Conservation (phyloP, 2,797 vertebrate species). For the Sebastes minor region DNA sequence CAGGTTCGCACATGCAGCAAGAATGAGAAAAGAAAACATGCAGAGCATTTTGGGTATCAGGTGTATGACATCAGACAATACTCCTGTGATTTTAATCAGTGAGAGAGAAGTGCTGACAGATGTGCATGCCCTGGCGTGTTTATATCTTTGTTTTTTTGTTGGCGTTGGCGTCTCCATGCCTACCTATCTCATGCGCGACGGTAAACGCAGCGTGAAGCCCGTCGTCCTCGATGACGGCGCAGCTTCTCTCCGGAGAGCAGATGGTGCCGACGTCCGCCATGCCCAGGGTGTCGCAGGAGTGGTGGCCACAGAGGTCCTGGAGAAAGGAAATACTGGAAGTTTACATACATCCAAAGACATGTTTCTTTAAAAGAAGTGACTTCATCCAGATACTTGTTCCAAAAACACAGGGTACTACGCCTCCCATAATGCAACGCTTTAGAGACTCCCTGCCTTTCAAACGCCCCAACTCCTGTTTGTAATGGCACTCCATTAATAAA, state of each 20-base stretch:
- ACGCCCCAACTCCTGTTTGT: too few species aligned
- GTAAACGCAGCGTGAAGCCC: constrained; percentile 98
- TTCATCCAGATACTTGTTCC: background rate
- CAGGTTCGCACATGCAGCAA: constrained; percentile 9
- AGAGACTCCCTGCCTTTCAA: background rate
- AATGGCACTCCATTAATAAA: background rate
- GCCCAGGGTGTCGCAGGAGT: constrained; percentile 98
- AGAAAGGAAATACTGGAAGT: constrained; percentile 49
- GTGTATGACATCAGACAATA: constrained; percentile 1
- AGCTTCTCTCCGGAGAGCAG: constrained; percentile 98
- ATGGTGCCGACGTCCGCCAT: constrained; percentile 99
- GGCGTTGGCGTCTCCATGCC: constrained; percentile 24
- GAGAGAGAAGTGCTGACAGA: constrained; percentile 20
- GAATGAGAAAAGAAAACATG: constrained; percentile 48
- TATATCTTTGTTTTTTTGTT: background rate
- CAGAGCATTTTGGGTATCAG: background rate
- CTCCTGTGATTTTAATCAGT: constrained; percentile 9
- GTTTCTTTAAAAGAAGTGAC: too few species aligned
- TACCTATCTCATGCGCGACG: constrained; percentile 98
- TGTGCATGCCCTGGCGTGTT: constrained; percentile 11
- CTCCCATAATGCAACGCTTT: background rate
- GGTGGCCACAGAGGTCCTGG: constrained; percentile 98
- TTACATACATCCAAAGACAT: background rate
- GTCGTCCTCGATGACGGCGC: constrained; percentile 98
- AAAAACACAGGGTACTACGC: background rate